Evolutionary conservation across 1,140 invertebrate genomes (phyloP), one percentile per base, ranked within the genome.

Genomic region (Papilio polyxenes): DNA sequence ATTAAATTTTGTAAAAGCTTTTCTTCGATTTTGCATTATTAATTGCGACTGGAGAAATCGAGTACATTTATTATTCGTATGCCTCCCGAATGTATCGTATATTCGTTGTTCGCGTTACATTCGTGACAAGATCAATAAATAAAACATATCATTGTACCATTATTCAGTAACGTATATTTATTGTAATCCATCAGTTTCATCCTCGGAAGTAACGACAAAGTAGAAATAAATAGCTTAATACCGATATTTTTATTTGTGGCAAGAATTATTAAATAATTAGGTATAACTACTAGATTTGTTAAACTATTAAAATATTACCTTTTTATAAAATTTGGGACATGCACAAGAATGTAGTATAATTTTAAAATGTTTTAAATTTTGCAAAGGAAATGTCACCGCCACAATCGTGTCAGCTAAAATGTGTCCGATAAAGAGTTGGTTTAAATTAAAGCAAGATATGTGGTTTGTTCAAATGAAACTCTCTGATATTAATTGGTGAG

Each of bases 371-470:
- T 8, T 8, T 8, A 53, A 53, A 13, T 53, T 65, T 17, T 23
- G 62, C 23, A 31, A 65, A 65, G 6, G 23, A 31, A 65, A 65
- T 65, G 23, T 31, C 62, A 65, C 0, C 20, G 23, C 62, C 62
- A n/a, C 62, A 65, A 7, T 20, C 51, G 51, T 59, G 56, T 59
- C 62, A 23, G 23, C 23, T 65, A 65, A 65, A 65, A 69, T 69
- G 59, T 65, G 65, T 69, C 65, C 65, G 65, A 69, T 69, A 69
- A 69, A 69, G 65, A 13, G 65, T 37, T 37, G 65, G 65, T 69
- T 69, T 69, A 69, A 69, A 69, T 69, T 37, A 69, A 69, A 23
- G 31, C 65, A 69, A 69, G 65, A 69, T 15, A 69, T 69, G 65
- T 69, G 65, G 65, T 69, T 69, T 40, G 31, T 37, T 0, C 10